Evolutionary conservation across 2,113 vertebrate genomes (phyloP), one percentile per base, ranked within the genome.

Genomic region (Brachypodius melanocephalos): DNA sequence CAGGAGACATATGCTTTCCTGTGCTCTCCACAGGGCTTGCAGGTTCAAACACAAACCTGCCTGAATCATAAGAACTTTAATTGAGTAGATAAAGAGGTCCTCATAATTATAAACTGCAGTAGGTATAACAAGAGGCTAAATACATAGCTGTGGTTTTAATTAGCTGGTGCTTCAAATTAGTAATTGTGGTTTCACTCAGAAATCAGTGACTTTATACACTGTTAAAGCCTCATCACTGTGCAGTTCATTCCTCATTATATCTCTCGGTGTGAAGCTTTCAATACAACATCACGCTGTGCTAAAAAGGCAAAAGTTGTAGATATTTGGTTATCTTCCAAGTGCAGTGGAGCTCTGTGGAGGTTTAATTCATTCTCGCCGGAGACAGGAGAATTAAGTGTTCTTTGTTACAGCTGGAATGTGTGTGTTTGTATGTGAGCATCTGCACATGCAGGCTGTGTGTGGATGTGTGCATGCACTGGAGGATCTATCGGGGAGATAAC

Each of bases 121-220:
- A 98, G 98, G 97, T 98, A 97, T 98, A 98, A 98, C 97, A 98
- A 98, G 98, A 98, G 98, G 98, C 98, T 98, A 99, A 98, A 98
- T 98, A 98, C 97, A 98, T 98, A 97, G 98, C 98, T 98, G 97
- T 98, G 98, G 98, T 98, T 98, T 98, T 98, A 98, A 99, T 99
- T 98, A 98, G 98, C 97, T 97, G 94, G 97, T 98, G 98, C 98
- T 98, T 98, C 98, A 98, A 98, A 98, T 98, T 98, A 98, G 98
- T 98, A 98, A 98, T 98, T 98, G 98, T 97, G 95, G 97, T 98
- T 98, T 98, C 97, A 97, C 97, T 98, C 97, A 98, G 98, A 98
- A 98, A 98, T 98, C 97, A 96, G 97, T 97, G 97, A 98, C 94
- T 96, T 98, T 98, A 94, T 98, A 95, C 89, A 91, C 97, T 95